phyloP scores from a whole-genome alignment of 1,140 invertebrate species.

The Drosophila takahashii region DNA sequence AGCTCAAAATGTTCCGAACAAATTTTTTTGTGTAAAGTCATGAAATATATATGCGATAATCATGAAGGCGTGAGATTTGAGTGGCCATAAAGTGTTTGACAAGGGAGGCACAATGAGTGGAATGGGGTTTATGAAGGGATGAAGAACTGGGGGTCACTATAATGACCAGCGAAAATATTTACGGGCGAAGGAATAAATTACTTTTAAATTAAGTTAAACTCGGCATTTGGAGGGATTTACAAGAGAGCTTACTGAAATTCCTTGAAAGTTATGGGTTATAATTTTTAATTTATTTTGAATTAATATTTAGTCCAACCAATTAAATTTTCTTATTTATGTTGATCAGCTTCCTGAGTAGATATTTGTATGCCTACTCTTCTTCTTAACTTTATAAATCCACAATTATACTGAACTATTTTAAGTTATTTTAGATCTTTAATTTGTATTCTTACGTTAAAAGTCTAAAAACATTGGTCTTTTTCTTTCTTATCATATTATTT shows the following conservation, averaged over 20 bases:
- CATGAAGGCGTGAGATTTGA: conserved; percentile 48
- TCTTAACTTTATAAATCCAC: no score
- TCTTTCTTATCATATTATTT: background rate
- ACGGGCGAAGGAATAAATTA: conserved; percentile 4
- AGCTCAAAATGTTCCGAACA: conserved; percentile 36
- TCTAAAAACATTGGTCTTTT: no score
- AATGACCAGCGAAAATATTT: conserved; percentile 28
- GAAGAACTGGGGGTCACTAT: background rate
- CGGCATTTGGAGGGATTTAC: background rate
- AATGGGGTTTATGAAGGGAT: background rate
- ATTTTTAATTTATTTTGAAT: background rate
- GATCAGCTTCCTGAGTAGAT: no score
- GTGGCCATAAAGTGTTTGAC: conserved; percentile 51
- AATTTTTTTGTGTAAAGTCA: conserved; percentile 52
- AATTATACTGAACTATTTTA: no score
- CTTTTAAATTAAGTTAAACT: conserved; percentile 27
- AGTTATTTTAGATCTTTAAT: no score
- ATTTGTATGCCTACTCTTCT: no score
- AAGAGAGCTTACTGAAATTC: background rate
- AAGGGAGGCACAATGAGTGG: background rate
- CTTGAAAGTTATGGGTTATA: background rate
- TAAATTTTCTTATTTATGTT: no score
- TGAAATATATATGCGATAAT: conserved; percentile 56
- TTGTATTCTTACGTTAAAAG: no score
- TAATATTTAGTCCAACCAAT: no score